These are phyloP conservation scores for Pogonomyrmex californicus DNA, from an alignment of 1,140 invertebrate genomes.

Conservation along the genomic window DNA sequence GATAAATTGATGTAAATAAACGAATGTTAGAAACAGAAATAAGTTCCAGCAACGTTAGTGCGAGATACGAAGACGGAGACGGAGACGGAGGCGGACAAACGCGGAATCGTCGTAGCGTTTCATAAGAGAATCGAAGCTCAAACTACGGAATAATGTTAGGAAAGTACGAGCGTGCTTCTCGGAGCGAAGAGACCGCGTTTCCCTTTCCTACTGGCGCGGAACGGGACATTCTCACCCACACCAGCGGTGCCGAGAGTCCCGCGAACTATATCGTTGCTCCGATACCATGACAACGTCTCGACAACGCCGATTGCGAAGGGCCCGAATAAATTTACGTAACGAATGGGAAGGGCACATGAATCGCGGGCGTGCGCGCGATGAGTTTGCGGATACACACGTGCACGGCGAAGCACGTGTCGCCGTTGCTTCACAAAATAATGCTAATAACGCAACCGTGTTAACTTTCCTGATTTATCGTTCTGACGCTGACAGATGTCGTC, in stretches of 20 bases:
- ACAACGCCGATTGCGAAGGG: conserved; percentile 40
- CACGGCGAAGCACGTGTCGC: conserved; percentile 30
- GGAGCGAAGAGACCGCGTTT: conserved; percentile 24
- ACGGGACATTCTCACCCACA: conserved; percentile 27
- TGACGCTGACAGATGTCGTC: neutral
- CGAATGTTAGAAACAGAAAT: neutral
- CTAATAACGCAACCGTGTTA: conserved; percentile 30
- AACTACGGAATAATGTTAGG: conserved; percentile 55
- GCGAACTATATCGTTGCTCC: conserved; percentile 32
- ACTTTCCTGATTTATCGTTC: conserved; percentile 53
- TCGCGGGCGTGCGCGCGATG: neutral
- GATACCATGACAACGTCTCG: conserved; percentile 54
- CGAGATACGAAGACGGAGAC: neutral
- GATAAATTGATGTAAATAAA: neutral
- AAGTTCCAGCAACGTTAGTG: neutral
- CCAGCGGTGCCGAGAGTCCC: conserved; percentile 12
- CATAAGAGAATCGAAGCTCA: conserved; percentile 27
- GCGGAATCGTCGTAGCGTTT: conserved; percentile 13
- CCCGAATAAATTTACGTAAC: conserved; percentile 60
- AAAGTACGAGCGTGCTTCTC: conserved; percentile 50
- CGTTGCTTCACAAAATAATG: conserved; percentile 39
- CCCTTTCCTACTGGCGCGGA: conserved; percentile 9
- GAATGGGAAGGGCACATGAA: neutral
- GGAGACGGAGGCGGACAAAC: neutral
- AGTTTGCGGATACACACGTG: conserved; percentile 34